Conservation (phyloP, 2,113 vertebrate genomes). For the Apus apus region DNA sequence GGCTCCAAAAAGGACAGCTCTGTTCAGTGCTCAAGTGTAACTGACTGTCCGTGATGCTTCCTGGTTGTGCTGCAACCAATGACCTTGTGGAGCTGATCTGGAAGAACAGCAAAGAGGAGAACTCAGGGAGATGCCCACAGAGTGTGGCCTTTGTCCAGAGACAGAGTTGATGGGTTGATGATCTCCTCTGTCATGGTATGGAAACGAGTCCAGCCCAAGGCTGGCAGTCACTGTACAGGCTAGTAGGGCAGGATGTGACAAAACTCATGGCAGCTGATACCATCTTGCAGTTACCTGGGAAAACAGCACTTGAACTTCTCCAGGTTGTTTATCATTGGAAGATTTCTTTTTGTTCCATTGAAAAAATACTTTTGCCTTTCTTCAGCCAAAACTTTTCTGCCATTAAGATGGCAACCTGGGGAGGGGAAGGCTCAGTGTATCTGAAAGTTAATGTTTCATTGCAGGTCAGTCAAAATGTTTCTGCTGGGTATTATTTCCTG, state of each 20-base stretch:
- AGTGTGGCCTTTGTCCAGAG: not conserved
- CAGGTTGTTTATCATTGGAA: not conserved
- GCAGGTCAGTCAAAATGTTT: not conserved
- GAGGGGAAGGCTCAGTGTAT: not conserved
- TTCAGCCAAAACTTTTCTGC: not conserved
- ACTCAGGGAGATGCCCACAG: not conserved
- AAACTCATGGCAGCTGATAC: not conserved
- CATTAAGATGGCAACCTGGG: not conserved
- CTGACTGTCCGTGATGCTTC: not conserved
- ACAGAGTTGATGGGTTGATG: not conserved
- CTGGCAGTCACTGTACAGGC: not conserved
- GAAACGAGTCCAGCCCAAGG: not conserved
- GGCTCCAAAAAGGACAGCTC: rapidly evolving
- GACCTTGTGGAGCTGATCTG: not conserved
- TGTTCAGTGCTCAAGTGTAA: not conserved
- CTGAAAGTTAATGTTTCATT: not conserved
- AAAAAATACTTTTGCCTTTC: not conserved
- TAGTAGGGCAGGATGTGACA: not conserved
- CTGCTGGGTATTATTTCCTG: not conserved
- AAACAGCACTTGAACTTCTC: not conserved
- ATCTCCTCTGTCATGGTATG: not conserved
- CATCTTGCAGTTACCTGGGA: not conserved
- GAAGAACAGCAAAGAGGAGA: not conserved
- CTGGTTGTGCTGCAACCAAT: not conserved
- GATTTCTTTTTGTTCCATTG: not conserved